Conservation (phyloP, 2,797 vertebrate genomes). For the Anguilla obscura region DNA sequence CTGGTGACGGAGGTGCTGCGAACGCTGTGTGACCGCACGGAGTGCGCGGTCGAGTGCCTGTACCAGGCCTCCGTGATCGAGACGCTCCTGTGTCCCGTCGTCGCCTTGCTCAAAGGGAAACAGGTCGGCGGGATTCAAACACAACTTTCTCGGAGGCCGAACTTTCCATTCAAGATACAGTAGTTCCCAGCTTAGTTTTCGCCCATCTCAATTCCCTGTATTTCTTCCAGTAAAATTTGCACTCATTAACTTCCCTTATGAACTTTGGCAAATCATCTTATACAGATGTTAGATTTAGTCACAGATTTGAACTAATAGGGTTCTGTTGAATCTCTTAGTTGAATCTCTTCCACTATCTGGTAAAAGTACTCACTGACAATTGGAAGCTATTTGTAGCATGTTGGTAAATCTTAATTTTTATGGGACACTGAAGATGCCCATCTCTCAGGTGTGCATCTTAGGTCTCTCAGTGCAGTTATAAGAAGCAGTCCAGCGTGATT, state of each 20-base stretch:
- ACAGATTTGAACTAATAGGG: background rate
- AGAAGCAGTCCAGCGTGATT: constrained; percentile 13
- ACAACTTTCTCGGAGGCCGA: background rate
- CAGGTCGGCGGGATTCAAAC: constrained; percentile 69
- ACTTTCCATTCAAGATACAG: background rate
- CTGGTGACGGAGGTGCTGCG: constrained; percentile 84
- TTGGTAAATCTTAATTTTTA: background rate
- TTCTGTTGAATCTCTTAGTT: background rate
- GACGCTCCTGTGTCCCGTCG: constrained; percentile 79
- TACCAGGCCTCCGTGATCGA: constrained; percentile 74
- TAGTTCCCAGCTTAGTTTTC: background rate
- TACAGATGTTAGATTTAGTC: background rate
- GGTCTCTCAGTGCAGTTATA: background rate
- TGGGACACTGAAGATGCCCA: background rate
- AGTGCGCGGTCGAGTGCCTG: constrained; percentile 82
- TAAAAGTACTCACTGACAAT: background rate
- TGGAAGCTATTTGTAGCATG: background rate
- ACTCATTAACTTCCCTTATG: no score
- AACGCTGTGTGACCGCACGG: constrained; percentile 84
- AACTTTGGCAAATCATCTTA: background rate
- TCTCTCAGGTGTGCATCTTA: background rate
- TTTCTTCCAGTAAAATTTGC: background rate
- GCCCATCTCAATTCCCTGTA: background rate
- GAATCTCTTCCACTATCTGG: background rate
- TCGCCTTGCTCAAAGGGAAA: constrained; percentile 73